Base-by-base conservation (phyloP, 2,113 vertebrate species). In the Calyptommatus sinebrachiatus region DNA sequence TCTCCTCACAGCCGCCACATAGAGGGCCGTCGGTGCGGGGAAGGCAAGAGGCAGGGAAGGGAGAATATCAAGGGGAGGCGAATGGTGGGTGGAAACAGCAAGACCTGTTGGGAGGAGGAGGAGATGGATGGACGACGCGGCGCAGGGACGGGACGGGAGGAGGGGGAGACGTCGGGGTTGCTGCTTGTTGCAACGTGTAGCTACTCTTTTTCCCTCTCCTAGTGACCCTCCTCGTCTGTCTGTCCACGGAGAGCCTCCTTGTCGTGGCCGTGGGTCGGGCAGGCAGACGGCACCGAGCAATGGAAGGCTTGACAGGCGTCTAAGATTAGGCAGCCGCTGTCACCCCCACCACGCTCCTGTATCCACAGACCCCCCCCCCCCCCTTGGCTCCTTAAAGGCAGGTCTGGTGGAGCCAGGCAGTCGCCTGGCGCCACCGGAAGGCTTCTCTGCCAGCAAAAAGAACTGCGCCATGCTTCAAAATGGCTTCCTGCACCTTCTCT, bases 111-210 rank as follows among this genome's bases (percentile, higher is more conserved):
- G 50, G 14, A 14, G 53, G 53, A 12, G 35, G 35, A 41, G 35
- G 35, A 5, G 35, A 41, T 41, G 35, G 5, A 41, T 41, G 31
- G 73, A 1, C 8, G 48, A 7, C 41, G 76, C 50, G 7, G 71
- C 20, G n/a, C 7, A 18, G 2, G n/a, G n/a, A n/a, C n/a, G n/a
- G n/a, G n/a, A n/a, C n/a, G n/a, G n/a, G n/a, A n/a, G 18, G 0
- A 0, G 0, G 8, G 76, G 35, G 35, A 41, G 35, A 2, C 35
- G 35, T 5, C 35, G 35, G 2, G 35, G 3, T 41, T 41, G 1
- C 21, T 73, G 62, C 8, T 0, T 10, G 57, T 0, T 1, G 26
- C 11, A 26, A 8, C 12, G 18, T 41, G 35, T 41, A 41, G 35
- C 35, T 41, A 2, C 35, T 41, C 35, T 41, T 41, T n/a, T 41